Evolutionary conservation across 2,888 invertebrate species (phyloP).

Genomic region (Synergus umbraculus): DNA sequence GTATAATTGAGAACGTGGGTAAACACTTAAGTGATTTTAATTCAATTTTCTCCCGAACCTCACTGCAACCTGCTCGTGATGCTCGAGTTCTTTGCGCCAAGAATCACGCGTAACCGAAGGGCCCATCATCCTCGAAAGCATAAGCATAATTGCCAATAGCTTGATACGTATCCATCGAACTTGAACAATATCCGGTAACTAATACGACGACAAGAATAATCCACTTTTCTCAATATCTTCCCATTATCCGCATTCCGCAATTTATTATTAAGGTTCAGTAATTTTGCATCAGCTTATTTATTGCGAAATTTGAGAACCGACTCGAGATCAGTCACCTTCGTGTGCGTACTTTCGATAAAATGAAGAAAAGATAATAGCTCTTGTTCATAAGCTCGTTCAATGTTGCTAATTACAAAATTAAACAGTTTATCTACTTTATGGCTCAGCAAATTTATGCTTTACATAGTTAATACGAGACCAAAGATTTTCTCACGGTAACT

Average conservation of each 20-base stretch:
- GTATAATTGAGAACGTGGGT: constrained; percentile 75
- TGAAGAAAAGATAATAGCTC: constrained; percentile 8
- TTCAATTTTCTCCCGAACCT: constrained; percentile 68
- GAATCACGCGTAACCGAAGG: constrained; percentile 48
- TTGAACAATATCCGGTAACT: constrained; percentile 43
- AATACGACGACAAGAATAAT: constrained; percentile 18
- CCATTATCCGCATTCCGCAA: constrained; percentile 27
- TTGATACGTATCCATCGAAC: constrained; percentile 42
- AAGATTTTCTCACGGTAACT: constrained; percentile 29
- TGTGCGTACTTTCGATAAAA: neutral
- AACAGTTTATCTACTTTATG: constrained; percentile 33
- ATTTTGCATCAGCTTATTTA: constrained; percentile 31
- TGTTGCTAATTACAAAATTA: constrained; percentile 27
- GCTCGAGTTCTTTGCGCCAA: constrained; percentile 52
- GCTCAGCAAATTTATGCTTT: constrained; percentile 16
- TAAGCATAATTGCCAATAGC: constrained; percentile 48
- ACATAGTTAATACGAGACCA: constrained; percentile 12
- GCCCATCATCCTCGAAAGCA: constrained; percentile 49
- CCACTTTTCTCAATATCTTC: constrained; percentile 21
- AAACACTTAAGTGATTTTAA: constrained; percentile 73
- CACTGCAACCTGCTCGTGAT: constrained; percentile 59
- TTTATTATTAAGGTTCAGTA: constrained; percentile 6
- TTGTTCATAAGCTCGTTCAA: constrained; percentile 17
- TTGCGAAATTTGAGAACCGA: constrained; percentile 28
- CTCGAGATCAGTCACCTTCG: neutral